These are phyloP conservation scores for Chrysocyon brachyurus DNA, from an alignment of 2,797 vertebrate genomes.

Conservation along the genomic window DNA sequence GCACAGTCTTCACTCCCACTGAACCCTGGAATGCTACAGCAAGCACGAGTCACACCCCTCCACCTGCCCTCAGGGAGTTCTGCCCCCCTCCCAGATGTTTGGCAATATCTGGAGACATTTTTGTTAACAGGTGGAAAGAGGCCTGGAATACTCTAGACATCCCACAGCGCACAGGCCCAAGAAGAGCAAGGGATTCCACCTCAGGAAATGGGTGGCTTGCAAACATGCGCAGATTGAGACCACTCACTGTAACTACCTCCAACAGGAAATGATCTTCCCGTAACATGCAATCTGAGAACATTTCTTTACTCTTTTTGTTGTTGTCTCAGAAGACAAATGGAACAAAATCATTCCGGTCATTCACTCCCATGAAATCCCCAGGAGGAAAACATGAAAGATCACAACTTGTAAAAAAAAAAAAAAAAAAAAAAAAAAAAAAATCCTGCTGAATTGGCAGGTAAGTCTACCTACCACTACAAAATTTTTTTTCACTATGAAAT, in stretches of 20 bases:
- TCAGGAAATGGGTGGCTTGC: no score
- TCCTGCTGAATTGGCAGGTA: neutral
- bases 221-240: no score
- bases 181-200: neutral
- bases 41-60: neutral
- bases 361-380: neutral
- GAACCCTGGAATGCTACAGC: conserved; percentile 96
- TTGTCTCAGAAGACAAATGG: conserved; percentile 22
- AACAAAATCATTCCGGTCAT: neutral
- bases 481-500: neutral
- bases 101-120: neutral
- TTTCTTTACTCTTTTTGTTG: neutral
- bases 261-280: neutral
- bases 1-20: conserved; percentile 96
- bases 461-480: neutral
- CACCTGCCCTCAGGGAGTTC: neutral
- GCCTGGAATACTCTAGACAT: neutral
- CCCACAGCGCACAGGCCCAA: neutral
- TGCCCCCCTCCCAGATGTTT: neutral
- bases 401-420: neutral
- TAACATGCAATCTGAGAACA: neutral
- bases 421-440: no score
- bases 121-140: neutral
- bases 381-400: neutral
- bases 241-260: neutral